Percentiles rank a stretch among this genome's conserved stretches.
Conservation (phyloP, 2,113 vertebrate genomes). For the Coreoperca whiteheadi region DNA sequence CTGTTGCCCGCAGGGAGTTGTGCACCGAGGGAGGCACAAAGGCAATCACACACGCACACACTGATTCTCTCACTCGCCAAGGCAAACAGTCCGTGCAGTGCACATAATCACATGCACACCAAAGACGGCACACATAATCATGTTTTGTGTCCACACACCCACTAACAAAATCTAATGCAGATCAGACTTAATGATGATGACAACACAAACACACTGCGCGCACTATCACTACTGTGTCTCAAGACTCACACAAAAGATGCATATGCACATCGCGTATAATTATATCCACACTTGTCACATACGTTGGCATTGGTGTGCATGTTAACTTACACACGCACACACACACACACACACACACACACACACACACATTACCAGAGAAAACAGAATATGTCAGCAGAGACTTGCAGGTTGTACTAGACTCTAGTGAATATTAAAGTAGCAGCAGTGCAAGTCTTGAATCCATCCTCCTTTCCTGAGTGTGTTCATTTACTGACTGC, state of each 20-base stretch:
- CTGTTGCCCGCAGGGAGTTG: slow-evolving; percentile 25
- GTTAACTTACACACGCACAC: slow-evolving; percentile 11
- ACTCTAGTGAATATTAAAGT: slow-evolving; percentile 58
- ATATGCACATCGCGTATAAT: slow-evolving; percentile 22
- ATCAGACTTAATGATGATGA: slow-evolving; percentile 24
- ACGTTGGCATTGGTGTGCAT: neutral
- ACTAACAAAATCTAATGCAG: slow-evolving; percentile 3
- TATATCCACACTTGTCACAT: slow-evolving; percentile 15
- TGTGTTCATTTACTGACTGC: slow-evolving; percentile 39
- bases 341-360: slow-evolving; percentile 5
- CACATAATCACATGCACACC: slow-evolving; percentile 12
- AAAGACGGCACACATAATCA: slow-evolving; percentile 17
- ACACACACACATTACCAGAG: slow-evolving; percentile 14
- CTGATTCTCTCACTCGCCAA: slow-evolving; percentile 12
- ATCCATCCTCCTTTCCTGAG: slow-evolving; percentile 15
- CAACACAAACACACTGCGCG: slow-evolving; percentile 7
- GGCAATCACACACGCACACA: neutral
- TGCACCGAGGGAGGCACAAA: slow-evolving; percentile 16
- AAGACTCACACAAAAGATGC: slow-evolving; percentile 3
- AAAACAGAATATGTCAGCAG: slow-evolving; percentile 45
- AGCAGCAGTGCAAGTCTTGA: slow-evolving; percentile 28
- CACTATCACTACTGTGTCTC: slow-evolving; percentile 5
- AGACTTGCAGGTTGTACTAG: slow-evolving; percentile 48
- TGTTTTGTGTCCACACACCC: neutral
- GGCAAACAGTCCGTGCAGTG: slow-evolving; percentile 32